Evolutionary conservation across 2,797 vertebrate genomes (phyloP).

Genomic region (Pangasius djambal): DNA sequence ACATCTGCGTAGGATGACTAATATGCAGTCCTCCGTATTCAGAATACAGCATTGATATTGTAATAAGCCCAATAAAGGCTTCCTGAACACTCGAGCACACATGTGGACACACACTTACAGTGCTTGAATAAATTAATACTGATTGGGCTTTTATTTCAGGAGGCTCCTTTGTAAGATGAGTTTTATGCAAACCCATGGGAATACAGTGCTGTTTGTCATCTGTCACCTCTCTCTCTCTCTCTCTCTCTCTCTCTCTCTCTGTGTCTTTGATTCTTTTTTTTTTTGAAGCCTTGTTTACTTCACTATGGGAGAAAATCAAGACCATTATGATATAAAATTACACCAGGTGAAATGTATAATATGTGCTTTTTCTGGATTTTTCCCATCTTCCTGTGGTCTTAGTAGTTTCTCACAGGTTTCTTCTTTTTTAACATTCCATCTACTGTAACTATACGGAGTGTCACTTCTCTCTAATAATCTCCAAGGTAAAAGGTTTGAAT

Average conservation of each 20-base stretch:
- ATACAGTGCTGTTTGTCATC: conserved; percentile 42
- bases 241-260: neutral
- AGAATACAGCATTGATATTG: conserved; percentile 23
- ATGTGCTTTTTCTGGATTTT: neutral
- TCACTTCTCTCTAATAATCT: conserved; percentile 25
- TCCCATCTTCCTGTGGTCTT: neutral
- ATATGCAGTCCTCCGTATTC: conserved; percentile 7
- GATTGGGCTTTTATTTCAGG: conserved; percentile 50
- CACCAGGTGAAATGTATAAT: neutral
- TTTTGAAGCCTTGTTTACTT: conserved; percentile 47
- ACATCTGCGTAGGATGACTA: conserved; percentile 7
- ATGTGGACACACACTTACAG: conserved; percentile 30
- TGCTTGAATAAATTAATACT: conserved; percentile 52
- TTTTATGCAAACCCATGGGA: conserved; percentile 40
- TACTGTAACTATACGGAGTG: neutral
- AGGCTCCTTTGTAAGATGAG: conserved; percentile 42
- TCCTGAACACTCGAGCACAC: conserved; percentile 10
- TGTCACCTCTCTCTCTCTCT: neutral
- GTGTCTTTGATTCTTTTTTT: conserved; percentile 35
- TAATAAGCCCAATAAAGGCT: conserved; percentile 6
- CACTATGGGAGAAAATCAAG: conserved; percentile 12
- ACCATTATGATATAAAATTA: conserved; percentile 19
- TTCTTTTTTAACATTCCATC: conserved; percentile 5
- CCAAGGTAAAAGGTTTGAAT: conserved; percentile 34
- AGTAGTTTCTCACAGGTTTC: neutral